These are phyloP conservation scores for Diloba caeruleocephala DNA, from an alignment of 2,888 invertebrate species.

Conservation along the genomic window DNA sequence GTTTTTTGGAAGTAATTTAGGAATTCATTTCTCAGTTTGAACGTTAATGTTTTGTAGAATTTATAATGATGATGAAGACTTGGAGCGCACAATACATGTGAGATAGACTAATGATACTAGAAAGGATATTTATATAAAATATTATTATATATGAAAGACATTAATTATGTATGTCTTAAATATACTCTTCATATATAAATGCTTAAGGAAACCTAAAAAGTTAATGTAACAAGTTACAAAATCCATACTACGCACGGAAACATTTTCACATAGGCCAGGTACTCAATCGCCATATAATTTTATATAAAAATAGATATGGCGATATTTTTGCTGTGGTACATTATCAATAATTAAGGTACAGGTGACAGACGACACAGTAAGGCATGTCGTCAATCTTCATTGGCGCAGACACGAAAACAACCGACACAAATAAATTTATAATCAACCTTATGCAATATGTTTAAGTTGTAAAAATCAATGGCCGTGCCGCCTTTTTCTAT, in stretches of 20 bases:
- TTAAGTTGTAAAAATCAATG: no score
- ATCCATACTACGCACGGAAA: no score
- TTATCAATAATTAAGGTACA: no score
- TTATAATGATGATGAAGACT: conserved; percentile 76
- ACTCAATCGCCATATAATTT: conserved; percentile 22
- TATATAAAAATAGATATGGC: conserved; percentile 25
- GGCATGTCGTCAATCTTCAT: no score
- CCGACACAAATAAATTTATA: no score
- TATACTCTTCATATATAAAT: conserved; percentile 50
- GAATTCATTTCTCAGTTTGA: conserved; percentile 46
- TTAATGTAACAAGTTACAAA: conserved; percentile 30
- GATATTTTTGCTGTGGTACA: no score
- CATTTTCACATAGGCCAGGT: no score
- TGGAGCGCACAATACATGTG: conserved; percentile 87
- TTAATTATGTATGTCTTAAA: conserved; percentile 53
- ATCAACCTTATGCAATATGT: no score
- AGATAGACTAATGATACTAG: conserved; percentile 75
- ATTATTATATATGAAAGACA: conserved; percentile 52
- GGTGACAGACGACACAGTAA: no score
- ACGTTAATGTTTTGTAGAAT: conserved; percentile 68
- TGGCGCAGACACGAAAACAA: no score
- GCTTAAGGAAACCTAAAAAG: conserved; percentile 45
- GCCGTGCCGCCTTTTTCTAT: no score
- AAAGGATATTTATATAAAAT: conserved; percentile 71
- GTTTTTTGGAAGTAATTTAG: conserved; percentile 30